Evolutionary conservation across 2,113 vertebrate species (phyloP).

Genomic region (Mus pahari): DNA sequence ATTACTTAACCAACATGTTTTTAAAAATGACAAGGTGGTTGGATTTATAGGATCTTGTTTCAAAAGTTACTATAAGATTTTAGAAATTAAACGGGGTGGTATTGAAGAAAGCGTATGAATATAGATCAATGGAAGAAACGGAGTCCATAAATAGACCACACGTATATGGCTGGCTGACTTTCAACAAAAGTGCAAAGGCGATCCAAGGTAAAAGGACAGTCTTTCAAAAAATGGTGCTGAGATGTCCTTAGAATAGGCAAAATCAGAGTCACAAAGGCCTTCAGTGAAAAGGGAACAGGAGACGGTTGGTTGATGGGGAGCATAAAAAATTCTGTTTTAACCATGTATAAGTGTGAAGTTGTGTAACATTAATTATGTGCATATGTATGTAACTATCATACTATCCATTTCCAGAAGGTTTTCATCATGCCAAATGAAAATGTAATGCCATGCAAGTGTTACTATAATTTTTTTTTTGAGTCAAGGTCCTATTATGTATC

Average conservation of each 20-base stretch:
- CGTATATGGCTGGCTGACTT: neutral
- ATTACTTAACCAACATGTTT: neutral
- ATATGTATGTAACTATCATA: too few relatives aligned
- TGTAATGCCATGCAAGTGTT: neutral
- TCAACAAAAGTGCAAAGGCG: constrained; percentile 31
- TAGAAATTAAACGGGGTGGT: constrained; percentile 30
- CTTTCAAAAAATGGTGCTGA: neutral
- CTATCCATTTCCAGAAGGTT: neutral
- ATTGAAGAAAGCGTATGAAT: constrained; percentile 38
- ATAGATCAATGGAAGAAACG: constrained; percentile 14
- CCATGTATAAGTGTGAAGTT: neutral
- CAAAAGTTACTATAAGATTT: constrained; percentile 38
- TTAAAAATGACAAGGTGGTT: constrained; percentile 4
- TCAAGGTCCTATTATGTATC: neutral
- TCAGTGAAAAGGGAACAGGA: neutral
- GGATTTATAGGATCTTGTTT: neutral
- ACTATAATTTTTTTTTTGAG: neutral
- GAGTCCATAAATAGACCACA: neutral
- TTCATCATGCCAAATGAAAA: neutral
- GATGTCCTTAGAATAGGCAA: neutral
- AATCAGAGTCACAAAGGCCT: neutral
- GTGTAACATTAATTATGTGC: neutral
- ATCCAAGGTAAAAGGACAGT: neutral
- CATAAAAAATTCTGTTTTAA: neutral
- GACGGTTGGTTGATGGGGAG: too few relatives aligned